Conservation (phyloP, 2,888 invertebrate species). For the Polia nebulosa region DNA sequence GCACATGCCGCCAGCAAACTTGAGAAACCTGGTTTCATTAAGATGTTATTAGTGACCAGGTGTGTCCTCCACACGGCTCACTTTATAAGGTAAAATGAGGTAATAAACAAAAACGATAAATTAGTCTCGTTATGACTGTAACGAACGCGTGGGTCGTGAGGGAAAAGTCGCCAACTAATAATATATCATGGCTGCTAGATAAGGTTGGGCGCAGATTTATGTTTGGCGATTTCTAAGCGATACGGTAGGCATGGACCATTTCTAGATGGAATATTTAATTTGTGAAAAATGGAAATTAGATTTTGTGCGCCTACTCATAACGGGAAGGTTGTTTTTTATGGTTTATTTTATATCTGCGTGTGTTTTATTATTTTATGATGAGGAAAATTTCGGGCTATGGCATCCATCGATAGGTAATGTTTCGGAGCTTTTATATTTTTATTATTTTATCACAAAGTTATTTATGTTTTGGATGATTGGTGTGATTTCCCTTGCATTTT, state of each 20-base stretch:
- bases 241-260: constrained; percentile 67
- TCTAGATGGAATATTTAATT: constrained; percentile 54
- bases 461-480: neutral
- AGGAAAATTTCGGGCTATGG: neutral
- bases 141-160: constrained; percentile 77
- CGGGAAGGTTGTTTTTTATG: constrained; percentile 7
- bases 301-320: constrained; percentile 37
- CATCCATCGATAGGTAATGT: neutral
- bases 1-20: constrained; percentile 42
- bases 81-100: constrained; percentile 55
- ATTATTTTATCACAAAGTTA: neutral
- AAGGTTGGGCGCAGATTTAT: constrained; percentile 80
- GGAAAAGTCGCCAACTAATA: constrained; percentile 82
- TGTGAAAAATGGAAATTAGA: constrained; percentile 54
- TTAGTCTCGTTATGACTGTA: constrained; percentile 84
- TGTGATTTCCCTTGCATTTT: neutral
- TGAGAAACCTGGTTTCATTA: constrained; percentile 53
- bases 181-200: constrained; percentile 80
- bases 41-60: constrained; percentile 56
- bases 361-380: constrained; percentile 13
- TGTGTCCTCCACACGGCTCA: constrained; percentile 47
- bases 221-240: constrained; percentile 78
- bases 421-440: neutral
- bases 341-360: constrained; percentile 15
- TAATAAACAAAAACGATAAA: constrained; percentile 76